Evolutionary conservation across 2,888 invertebrate genomes (phyloP), one percentile per base, ranked within the genome.

Genomic region (Netelia inedita): DNA sequence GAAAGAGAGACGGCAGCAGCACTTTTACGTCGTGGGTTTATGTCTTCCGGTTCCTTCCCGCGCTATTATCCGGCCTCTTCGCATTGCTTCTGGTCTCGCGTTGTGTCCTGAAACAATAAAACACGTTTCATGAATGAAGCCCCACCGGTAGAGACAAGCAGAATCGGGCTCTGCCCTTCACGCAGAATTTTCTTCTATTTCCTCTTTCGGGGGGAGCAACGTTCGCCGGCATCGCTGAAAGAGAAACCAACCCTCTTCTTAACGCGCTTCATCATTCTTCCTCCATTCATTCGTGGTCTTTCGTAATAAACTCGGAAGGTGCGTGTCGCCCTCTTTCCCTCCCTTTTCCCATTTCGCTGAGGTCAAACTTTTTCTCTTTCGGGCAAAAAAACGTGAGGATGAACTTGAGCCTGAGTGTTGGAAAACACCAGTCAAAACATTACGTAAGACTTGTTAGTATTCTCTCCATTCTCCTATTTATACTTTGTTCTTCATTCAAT

Each of bases 91-190:
- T 87, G 86, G 87, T 88, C 87, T 88, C 89, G 89, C 88, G 90
- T 90, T 91, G 88, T 89, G 90, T 28, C 87, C 91, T 92, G 91
- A 90, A 92, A 91, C 92, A 92, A 92, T 93, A 92, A 93, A 93
- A 93, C 91, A 92, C 91, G 87, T 92, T 72, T 92, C 88, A 90
- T 92, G 92, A 92, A 92, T 92, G 92, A 91, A 92, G 87, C 89
- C 90, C 89, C 88, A 88, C 89, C 89, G 86, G 79, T 83, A 74
- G 72, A 79, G 81, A 79, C 79, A 82, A 85, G 73, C 82, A 57
- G 73, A 66, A 46, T 21, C 23, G 65, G 71, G 53, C 85, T 74
- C 71, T 84, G 72, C 76, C 82, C 84, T 87, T 81, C 82, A 81
- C 75, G 80, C 74, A 85, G 59, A 65, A 82, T 76, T 76, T 66